Evolutionary conservation across 2,888 invertebrate species (phyloP), one percentile per base, ranked within the genome.

Genomic region (Rambutsinella grinnellia): DNA sequence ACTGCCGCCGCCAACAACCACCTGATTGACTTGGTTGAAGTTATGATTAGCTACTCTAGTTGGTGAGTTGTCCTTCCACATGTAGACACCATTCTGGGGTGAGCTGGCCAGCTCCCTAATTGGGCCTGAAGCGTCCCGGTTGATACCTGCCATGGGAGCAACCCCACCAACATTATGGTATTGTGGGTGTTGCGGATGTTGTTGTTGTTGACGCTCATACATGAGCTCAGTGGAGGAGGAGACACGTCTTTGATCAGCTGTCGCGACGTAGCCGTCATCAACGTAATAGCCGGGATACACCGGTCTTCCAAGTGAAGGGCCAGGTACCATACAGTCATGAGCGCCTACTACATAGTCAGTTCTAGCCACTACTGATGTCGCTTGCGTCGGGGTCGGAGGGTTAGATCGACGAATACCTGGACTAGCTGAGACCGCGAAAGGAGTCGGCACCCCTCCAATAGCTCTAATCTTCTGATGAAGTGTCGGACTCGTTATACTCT

Each of bases 381-480:
- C 93, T 90, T 94, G 94, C 85, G 95, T 95, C 85, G 95, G 95
- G 85, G 95, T 95, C 87, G 94, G 94, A 85, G 95, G 95, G 89
- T 95, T 95, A 85, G 95, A 95, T 91, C 95, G 77, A 47, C 80
- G 81, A 23, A 78, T 79, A 44, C 81, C 79, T 23, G 84, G 84
- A 76, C 83, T 83, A 66, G 80, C 82, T 88, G 91, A 93, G 89
- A 94, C 90, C 8, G 94, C 93, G 69, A 95, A 89, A 47, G 95
- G 95, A 80, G 95, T 95, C 75, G 95, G 94, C 83, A 95, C 94
- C 63, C 95, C 95, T 21, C 84, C 84, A 74, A 95, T 90, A 76
- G 94, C 94, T 87, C 95, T 94, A 85, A 95, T 94, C 85, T 95
- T 90, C 88, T 95, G 95, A 87, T 94, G 94, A 93, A 94, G 94